Evolutionary conservation across 2,888 invertebrate species (phyloP).

Genomic region (Chaetoderma sp.): DNA sequence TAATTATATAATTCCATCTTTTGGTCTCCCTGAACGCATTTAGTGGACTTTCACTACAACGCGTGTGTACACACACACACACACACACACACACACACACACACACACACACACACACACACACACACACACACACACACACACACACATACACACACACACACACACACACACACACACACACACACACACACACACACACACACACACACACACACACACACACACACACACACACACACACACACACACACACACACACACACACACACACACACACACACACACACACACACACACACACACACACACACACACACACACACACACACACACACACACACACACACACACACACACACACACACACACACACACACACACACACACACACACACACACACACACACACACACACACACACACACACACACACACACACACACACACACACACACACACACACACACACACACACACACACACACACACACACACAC

Average conservation of each 20-base stretch:
- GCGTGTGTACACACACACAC: not conserved
- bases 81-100: not conserved
- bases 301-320: not conserved
- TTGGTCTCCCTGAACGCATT: too few relatives aligned
- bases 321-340: conserved; percentile 1
- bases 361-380: not conserved
- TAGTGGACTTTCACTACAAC: too few relatives aligned
- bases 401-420: not conserved
- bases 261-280: not conserved
- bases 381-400: not conserved
- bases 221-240: not conserved
- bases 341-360: not conserved
- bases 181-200: conserved; percentile 1
- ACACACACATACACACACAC: not conserved
- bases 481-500: not conserved
- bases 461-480: not conserved
- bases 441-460: not conserved
- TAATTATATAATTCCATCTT: too few relatives aligned
- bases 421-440: not conserved
- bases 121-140: not conserved
- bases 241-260: not conserved
- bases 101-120: not conserved
- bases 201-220: not conserved
- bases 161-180: not conserved
- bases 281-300: not conserved